A percentile compares a stretch with the other conserved stretches of the same genome.
Evolutionary conservation across 2,888 invertebrate species (phyloP).

Genomic region (Eristalis arbustorum): DNA sequence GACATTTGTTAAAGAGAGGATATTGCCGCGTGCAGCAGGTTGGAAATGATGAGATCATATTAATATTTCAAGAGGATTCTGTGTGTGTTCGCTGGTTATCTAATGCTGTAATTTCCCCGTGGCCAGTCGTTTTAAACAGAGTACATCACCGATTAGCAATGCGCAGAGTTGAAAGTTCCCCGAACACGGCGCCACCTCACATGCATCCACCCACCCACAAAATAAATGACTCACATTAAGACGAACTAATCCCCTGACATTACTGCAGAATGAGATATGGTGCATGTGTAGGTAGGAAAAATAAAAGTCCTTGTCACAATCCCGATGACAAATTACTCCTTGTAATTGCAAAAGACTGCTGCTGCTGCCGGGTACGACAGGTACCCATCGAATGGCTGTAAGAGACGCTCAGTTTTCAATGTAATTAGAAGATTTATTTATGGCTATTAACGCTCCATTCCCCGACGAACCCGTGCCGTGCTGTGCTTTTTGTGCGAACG

Average conservation of each 20-base stretch:
- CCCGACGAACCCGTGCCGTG: background rate
- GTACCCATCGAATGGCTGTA: background rate
- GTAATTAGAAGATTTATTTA: conserved; percentile 44
- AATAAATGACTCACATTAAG: background rate
- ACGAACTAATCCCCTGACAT: background rate
- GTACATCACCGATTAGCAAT: background rate
- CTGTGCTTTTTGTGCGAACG: background rate
- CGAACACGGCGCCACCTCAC: background rate
- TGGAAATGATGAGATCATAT: background rate
- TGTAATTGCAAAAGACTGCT: background rate
- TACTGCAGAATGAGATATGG: background rate
- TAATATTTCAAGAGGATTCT: background rate
- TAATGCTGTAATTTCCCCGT: too few species aligned
- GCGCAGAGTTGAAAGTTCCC: background rate
- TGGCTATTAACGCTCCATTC: conserved; percentile 30
- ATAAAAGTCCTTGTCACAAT: conserved; percentile 7
- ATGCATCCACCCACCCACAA: background rate
- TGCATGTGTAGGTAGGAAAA: background rate
- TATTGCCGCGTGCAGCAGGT: background rate
- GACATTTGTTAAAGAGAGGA: conserved; percentile 15
- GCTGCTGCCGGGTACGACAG: background rate
- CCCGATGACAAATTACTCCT: conserved; percentile 10
- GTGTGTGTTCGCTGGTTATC: background rate
- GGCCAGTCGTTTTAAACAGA: background rate
- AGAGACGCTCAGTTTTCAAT: conserved; percentile 9